Evolutionary conservation across 2,888 invertebrate species (phyloP).

Genomic region (Epinotia brunnichana): DNA sequence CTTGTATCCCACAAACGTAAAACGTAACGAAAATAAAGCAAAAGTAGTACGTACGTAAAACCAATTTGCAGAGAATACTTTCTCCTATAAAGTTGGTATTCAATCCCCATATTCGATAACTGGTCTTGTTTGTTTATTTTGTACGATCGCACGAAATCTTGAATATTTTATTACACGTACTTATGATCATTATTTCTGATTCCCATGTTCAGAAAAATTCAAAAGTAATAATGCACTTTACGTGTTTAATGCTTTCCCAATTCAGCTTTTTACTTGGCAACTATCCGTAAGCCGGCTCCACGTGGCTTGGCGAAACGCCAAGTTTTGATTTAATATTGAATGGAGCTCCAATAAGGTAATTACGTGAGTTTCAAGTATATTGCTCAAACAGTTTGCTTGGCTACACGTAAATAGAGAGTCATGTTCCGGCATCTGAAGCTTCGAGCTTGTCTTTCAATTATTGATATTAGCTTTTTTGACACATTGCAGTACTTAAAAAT

Average conservation of each 20-base stretch:
- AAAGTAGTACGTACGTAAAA: too few species aligned
- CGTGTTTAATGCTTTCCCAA: constrained; percentile 7
- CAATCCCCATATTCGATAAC: too few species aligned
- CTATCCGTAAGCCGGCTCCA: background rate
- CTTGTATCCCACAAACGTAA: too few species aligned
- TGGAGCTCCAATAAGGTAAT: constrained; percentile 15
- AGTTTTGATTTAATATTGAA: constrained; percentile 30
- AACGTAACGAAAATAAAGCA: too few species aligned
- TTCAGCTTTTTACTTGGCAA: constrained; percentile 6
- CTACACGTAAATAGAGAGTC: background rate
- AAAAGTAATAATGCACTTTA: background rate
- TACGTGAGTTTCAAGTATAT: background rate
- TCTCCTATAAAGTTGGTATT: too few species aligned
- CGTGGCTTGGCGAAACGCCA: constrained; percentile 16
- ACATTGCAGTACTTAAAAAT: too few species aligned
- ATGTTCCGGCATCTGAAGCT: background rate
- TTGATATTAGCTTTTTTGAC: background rate
- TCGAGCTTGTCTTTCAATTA: background rate
- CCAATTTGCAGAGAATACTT: too few species aligned
- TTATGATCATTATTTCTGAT: background rate
- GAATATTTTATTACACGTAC: too few species aligned
- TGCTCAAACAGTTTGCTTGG: background rate
- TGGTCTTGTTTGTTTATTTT: too few species aligned
- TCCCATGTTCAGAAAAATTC: background rate
- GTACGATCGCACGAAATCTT: too few species aligned